Evolutionary conservation across 2,797 vertebrate genomes (phyloP).

Genomic region (Geotrypetes seraphini): DNA sequence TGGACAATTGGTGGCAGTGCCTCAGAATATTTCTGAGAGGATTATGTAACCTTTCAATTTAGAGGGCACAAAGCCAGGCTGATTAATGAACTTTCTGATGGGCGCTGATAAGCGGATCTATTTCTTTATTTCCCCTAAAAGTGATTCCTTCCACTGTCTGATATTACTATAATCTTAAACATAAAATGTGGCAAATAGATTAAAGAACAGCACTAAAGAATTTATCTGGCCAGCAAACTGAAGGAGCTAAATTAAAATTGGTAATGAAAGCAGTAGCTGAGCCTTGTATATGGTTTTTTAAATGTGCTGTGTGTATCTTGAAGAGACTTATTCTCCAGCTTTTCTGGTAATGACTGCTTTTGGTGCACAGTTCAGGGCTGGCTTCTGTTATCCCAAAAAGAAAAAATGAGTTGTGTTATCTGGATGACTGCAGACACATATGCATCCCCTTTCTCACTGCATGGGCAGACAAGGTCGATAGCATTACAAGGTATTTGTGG

Average conservation of each 20-base stretch:
- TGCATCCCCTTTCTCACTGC: constrained; percentile 72
- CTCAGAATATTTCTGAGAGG: constrained; percentile 69
- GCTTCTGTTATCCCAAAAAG: constrained; percentile 56
- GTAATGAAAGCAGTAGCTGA: constrained; percentile 63
- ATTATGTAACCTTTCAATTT: constrained; percentile 84
- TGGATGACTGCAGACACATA: constrained; percentile 78
- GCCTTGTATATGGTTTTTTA: constrained; percentile 56
- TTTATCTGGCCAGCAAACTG: constrained; percentile 70
- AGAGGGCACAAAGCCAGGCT: constrained; percentile 73
- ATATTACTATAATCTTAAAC: constrained; percentile 73
- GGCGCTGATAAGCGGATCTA: constrained; percentile 68
- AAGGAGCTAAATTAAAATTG: constrained; percentile 73
- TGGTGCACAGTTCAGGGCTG: constrained; percentile 55
- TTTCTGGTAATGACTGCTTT: constrained; percentile 65
- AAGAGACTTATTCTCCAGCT: constrained; percentile 63
- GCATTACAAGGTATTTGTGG: constrained; percentile 86
- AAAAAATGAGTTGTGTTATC: constrained; percentile 79
- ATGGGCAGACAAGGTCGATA: constrained; percentile 84
- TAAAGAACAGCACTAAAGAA: constrained; percentile 67
- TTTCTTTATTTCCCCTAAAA: constrained; percentile 72
- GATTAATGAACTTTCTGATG: constrained; percentile 83
- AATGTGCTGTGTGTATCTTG: constrained; percentile 60
- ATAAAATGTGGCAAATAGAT: constrained; percentile 75
- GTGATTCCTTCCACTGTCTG: constrained; percentile 62
- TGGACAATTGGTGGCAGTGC: constrained; percentile 60